phyloP scores from a whole-genome alignment of 92 coral and sea anemone genomes.

The Diadumene lineata region DNA sequence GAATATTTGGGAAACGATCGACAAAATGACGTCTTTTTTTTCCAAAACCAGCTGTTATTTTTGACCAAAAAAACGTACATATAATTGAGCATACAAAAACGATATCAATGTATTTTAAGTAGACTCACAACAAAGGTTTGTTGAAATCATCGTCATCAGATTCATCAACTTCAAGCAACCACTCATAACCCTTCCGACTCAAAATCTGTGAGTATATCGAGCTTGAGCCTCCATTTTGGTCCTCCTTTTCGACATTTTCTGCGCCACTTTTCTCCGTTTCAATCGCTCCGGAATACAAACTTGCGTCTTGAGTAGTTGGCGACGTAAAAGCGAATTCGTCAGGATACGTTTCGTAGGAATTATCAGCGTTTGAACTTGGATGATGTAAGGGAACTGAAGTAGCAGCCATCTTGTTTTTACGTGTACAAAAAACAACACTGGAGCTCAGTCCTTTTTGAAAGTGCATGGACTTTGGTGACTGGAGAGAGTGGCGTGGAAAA shows the following conservation, averaged over 20 bases:
- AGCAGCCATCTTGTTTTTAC: conserved; percentile 84
- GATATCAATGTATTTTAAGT: not conserved
- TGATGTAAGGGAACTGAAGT: conserved; percentile 94
- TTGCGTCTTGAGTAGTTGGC: conserved; percentile 70
- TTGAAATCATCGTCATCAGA: conserved; percentile 89
- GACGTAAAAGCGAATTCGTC: conserved; percentile 90
- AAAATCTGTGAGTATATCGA: conserved; percentile 86
- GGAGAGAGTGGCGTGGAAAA: not conserved
- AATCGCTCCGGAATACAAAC: conserved; percentile 83
- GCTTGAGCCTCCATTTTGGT: conserved; percentile 56
- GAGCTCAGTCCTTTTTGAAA: conserved; percentile 10
- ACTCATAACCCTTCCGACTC: conserved; percentile 84
- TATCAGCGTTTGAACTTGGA: conserved; percentile 62
- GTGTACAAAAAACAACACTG: conserved; percentile 20
- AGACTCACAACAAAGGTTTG: conserved; percentile 88
- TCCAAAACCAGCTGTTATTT: too few relatives aligned
- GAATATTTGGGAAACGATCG: too few relatives aligned
- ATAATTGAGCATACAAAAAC: not conserved
- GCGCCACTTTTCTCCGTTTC: conserved; percentile 64
- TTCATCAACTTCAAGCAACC: conserved; percentile 97
- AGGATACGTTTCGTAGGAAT: conserved; percentile 55
- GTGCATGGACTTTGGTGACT: not conserved
- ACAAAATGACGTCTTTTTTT: too few relatives aligned
- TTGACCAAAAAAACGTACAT: not conserved
- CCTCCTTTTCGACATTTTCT: conserved; percentile 57